Conservation (phyloP, 2,888 invertebrate species). For the Petrophora chlorosata region DNA sequence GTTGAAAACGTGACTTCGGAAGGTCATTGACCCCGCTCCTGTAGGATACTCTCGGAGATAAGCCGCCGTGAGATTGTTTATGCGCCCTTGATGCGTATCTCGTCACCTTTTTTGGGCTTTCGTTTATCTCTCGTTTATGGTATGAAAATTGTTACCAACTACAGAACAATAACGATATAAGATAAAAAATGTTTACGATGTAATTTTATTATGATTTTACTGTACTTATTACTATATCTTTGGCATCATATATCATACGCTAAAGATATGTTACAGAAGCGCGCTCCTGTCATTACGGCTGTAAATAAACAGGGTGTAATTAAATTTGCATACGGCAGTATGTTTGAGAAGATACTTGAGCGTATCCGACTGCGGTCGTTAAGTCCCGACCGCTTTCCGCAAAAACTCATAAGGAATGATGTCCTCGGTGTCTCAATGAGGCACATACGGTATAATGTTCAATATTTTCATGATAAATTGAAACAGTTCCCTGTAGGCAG, state of each 20-base stretch:
- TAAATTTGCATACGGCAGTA: slow-evolving; percentile 70
- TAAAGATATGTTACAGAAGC: slow-evolving; percentile 46
- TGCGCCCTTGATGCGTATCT: slow-evolving; percentile 59
- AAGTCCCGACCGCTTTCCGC: slow-evolving; percentile 55
- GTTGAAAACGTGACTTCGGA: slow-evolving; percentile 64
- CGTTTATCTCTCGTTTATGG: slow-evolving; percentile 49
- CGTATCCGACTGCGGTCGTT: slow-evolving; percentile 51
- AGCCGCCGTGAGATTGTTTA: slow-evolving; percentile 56
- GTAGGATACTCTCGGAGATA: slow-evolving; percentile 46
- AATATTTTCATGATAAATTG: slow-evolving; percentile 47
- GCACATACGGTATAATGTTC: slow-evolving; percentile 26
- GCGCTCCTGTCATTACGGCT: slow-evolving; percentile 51
- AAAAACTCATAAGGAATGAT: slow-evolving; percentile 53
- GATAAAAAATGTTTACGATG: slow-evolving; percentile 31
- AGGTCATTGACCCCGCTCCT: slow-evolving; percentile 69
- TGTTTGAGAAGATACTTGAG: slow-evolving; percentile 56
- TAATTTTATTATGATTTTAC: slow-evolving; percentile 34
- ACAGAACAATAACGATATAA: slow-evolving; percentile 37
- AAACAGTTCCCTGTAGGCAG: slow-evolving; percentile 45
- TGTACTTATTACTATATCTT: slow-evolving; percentile 36
- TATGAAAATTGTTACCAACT: slow-evolving; percentile 34
- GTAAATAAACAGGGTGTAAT: slow-evolving; percentile 66
- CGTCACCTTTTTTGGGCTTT: slow-evolving; percentile 54
- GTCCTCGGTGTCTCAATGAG: slow-evolving; percentile 41
- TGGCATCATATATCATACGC: slow-evolving; percentile 32